Evolutionary conservation across 1,140 invertebrate species (phyloP), one percentile per base, ranked within the genome.

Genomic region (Anoplolepis gracilipes): DNA sequence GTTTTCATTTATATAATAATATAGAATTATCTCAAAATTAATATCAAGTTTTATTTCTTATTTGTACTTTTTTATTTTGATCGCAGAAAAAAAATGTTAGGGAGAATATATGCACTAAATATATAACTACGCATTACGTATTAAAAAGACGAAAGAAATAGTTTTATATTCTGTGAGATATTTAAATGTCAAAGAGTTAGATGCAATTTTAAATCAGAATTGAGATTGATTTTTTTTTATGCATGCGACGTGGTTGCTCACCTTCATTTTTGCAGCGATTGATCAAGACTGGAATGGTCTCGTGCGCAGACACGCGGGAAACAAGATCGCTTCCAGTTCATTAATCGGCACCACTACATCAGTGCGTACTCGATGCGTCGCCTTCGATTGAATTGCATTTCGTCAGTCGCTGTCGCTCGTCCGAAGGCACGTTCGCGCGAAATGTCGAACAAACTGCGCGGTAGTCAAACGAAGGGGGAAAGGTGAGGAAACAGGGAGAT

Each of bases 321-420:
- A 82, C 53, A 82, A 82, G 55, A 82, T 82, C 53, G 53, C 67
- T 82, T 82, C 25, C 36, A 46, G 53, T 82, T 67, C 67, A 82
- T 82, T 82, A 82, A 82, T 82, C 78, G 78, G 36, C 13, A 42
- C 28, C 36, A 70, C 42, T 78, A 67, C 55, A 57, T 82, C 65
- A 59, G 25, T 70, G 25, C 36, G 36, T 67, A 11, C 65, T 70
- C 36, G 53, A 42, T 59, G 78, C 42, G 33, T n/a, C 67, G 67
- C 78, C 53, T 59, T 82, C 78, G 28, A 82, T 82, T 36, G 65
- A 33, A 70, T 81, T 81, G 78, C 78, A 73, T 82, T 82, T 82
- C n/a, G 67, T 11, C 33, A 25, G 49, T 59, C 33, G 16, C 16
- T 4, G 53, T 81, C 36, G 77, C 46, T 22, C 25, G 65, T 42